Conservation (phyloP, 2,113 vertebrate species). For the Chloebia gouldiae region DNA sequence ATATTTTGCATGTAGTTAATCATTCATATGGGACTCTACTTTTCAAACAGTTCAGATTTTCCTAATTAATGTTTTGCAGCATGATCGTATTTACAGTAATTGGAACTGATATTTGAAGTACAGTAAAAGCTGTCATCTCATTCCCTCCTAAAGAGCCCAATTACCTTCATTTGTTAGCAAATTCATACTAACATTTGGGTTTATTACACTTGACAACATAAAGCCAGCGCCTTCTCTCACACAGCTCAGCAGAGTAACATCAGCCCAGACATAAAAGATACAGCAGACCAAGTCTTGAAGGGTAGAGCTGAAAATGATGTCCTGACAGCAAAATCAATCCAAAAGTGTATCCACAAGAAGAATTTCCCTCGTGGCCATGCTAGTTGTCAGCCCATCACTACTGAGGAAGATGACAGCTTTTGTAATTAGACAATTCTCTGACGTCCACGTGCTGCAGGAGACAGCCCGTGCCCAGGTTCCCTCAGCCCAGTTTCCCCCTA, state of each 20-base stretch:
- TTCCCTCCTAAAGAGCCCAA: conserved; percentile 51
- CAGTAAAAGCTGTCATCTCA: conserved; percentile 70
- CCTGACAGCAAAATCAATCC: not conserved
- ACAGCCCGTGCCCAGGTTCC: not conserved
- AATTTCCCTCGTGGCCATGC: not conserved
- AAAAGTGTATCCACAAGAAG: not conserved
- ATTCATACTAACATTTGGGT: conserved; percentile 37
- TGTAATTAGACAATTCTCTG: not conserved
- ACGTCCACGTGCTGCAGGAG: not conserved
- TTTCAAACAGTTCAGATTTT: conserved; percentile 60
- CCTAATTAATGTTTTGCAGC: conserved; percentile 71
- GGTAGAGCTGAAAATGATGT: not conserved
- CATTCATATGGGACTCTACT: conserved; percentile 59
- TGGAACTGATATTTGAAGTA: conserved; percentile 67
- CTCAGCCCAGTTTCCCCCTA: not conserved
- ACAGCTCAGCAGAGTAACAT: not conserved
- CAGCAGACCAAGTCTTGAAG: not conserved
- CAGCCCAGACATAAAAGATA: rapidly evolving
- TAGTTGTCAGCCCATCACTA: not conserved
- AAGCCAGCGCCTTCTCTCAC: not conserved
- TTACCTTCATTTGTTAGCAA: conserved; percentile 68
- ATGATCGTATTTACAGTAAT: conserved; percentile 70
- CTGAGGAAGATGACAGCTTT: not conserved
- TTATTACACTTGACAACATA: conserved; percentile 37
- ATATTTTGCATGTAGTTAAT: conserved; percentile 61